Evolutionary conservation across 2,797 vertebrate species (phyloP), one percentile per base, ranked within the genome.

Genomic region (Anas acuta): DNA sequence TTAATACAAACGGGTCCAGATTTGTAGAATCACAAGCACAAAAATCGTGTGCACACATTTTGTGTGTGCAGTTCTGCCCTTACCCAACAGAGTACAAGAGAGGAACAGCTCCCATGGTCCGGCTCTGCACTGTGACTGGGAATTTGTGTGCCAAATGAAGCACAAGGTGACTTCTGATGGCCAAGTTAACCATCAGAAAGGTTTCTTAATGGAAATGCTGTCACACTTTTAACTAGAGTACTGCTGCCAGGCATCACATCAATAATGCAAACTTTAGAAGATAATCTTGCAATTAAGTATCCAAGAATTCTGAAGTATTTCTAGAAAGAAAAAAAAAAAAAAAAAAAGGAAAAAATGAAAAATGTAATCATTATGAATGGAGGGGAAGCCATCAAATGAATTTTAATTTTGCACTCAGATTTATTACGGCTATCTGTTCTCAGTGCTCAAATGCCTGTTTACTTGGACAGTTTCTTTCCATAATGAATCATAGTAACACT

Each of bases 401-500:
- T 95, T 95, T 94, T 95, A 92, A 95, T 97, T 97, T 94, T 93
- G 64, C 81, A 82, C 88, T 93, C 82, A 75, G 71, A 93, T 95
- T 92, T 95, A 93, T 77, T 95, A 92, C 93, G 62, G 57, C 94
- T 97, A 90, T 95, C 87, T 94, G 93, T 95, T 98, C 96, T 94
- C 91, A 92, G 95, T 90, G 91, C 88, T 80, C 49, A 49, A 93
- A 94, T 96, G 96, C 92, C 94, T 97, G 95, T 96, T 97, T 97
- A 97, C 97, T 96, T 97, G 97, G 97, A 97, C 97, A 96, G 94
- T 96, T 96, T 97, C 96, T 97, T 95, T 93, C 90, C 81, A 72
- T 97, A 97, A 98, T 98, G 97, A 98, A 98, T 98, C 97, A 97
- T 94, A 92, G 84, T 96, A 97, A 97, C 69, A 91, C 97, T 97